phyloP scores from a whole-genome alignment of 2,113 vertebrate species.

The Charina bottae region DNA sequence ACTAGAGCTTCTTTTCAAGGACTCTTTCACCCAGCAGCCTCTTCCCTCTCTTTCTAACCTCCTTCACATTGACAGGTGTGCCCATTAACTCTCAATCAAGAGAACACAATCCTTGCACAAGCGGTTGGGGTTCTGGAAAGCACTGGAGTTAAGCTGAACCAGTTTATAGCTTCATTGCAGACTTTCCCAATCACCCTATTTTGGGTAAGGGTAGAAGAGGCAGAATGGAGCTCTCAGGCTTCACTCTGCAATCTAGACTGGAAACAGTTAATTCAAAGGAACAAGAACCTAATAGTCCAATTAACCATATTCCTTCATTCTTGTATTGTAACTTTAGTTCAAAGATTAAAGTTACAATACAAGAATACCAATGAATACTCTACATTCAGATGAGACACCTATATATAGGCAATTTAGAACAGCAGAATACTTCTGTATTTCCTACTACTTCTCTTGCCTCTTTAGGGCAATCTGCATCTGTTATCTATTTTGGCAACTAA shows the following conservation, averaged over 20 bases:
- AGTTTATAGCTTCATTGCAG: not conserved
- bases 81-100: not conserved
- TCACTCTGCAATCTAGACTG: not conserved
- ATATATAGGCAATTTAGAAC: not conserved
- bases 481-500: not conserved
- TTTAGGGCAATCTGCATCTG: not conserved
- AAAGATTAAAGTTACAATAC: not conserved
- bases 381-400: not conserved
- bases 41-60: not conserved
- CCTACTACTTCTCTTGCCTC: not conserved
- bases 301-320: not conserved
- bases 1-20: not conserved
- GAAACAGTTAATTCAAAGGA: not conserved
- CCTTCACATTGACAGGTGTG: not conserved
- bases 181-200: not conserved
- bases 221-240: not conserved
- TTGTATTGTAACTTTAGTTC: too few species aligned
- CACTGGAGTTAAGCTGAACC: too few species aligned
- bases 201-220: not conserved
- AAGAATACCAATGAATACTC: not conserved
- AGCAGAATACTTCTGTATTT: not conserved
- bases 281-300: not conserved
- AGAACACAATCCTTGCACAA: not conserved
- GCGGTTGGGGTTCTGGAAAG: too few species aligned
- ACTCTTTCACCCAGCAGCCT: not conserved